Evolutionary conservation across 2,797 vertebrate species (phyloP), one percentile per base, ranked within the genome.

Genomic region (Notoglanidium macrostoma): DNA sequence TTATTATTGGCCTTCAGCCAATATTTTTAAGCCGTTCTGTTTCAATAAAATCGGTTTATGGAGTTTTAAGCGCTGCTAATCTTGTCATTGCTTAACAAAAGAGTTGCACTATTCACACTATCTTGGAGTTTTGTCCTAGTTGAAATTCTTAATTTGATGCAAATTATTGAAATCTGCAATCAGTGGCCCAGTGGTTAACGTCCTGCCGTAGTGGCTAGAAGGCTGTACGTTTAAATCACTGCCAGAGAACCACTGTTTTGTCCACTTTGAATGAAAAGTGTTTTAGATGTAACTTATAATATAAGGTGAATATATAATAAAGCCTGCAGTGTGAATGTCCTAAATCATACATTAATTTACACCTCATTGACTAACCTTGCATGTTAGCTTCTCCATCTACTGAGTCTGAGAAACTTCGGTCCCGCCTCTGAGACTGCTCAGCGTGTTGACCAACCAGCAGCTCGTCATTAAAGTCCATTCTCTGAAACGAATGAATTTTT

Each of bases 281-380:
- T 23, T 2, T 61, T 61, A 61, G 6, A 23, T 23, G 15, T 8
- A 2, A 70, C 29, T 5, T 65, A 3, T 68, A 35, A 68, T 68
- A 35, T 70, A 40, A 40, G 9, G 68, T 40, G 8, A 51, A 49
- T 49, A 12, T 17, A 55, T 55, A 21, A 55, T 35, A 78, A 78
- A 35, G 19, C 3, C 77, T 26, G 11, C 7, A 23, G 0, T 3
- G 5, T 79, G 21, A 15, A 80, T n/a, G 15, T 63, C 11, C 19
- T 0, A 61, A 44, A n/a, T 80, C 35, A 61, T 40, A 32, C 35
- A 3, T 59, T 14, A 40, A 6, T 5, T 59, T 14, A 6, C 17
- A 54, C 6, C 35, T 55, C 35, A 23, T 46, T 84, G 51, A 72
- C 87, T 61, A 40, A 88, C 87, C 84, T 76, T 57, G 70, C 12